Conservation (phyloP, 2,888 invertebrate species). For the Drosophila mercatorum region DNA sequence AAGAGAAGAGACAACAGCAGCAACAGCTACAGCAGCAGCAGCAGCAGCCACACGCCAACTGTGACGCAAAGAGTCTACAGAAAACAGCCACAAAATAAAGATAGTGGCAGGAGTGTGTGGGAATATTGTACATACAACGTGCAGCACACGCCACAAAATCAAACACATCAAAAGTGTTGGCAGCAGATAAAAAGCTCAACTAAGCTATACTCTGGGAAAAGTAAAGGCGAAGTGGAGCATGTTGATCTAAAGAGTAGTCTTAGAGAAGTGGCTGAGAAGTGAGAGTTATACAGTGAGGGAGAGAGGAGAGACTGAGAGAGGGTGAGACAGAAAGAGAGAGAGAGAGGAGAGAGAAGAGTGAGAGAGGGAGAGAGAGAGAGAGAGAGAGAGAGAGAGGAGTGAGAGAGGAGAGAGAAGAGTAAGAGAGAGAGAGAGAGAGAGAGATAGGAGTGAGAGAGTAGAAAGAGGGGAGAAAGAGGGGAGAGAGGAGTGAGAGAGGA, state of each 20-base stretch:
- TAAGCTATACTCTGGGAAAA: background rate
- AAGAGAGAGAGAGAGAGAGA: too few relatives aligned
- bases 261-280: background rate
- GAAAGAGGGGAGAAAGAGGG: too few relatives aligned
- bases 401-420: too few relatives aligned
- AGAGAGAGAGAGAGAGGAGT: too few relatives aligned
- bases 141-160: constrained; percentile 17
- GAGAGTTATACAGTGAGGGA: too few relatives aligned
- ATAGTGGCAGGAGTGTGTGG: constrained; percentile 22
- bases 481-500: too few relatives aligned
- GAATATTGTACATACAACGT: constrained; percentile 14
- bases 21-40: background rate
- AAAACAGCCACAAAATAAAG: constrained; percentile 31
- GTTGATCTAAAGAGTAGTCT: background rate
- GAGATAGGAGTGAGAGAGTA: too few relatives aligned
- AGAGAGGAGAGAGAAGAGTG: too few relatives aligned
- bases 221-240: background rate
- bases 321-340: too few relatives aligned
- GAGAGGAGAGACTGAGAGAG: background rate
- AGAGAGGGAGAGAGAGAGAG: too few relatives aligned
- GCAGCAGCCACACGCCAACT: constrained; percentile 40
- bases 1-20: constrained; percentile 49
- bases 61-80: constrained; percentile 45
- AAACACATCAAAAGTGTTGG: constrained; percentile 23
- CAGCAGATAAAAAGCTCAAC: constrained; percentile 1